phyloP scores from a whole-genome alignment of 2,113 vertebrate genomes.

The Synchiropus splendidus region DNA sequence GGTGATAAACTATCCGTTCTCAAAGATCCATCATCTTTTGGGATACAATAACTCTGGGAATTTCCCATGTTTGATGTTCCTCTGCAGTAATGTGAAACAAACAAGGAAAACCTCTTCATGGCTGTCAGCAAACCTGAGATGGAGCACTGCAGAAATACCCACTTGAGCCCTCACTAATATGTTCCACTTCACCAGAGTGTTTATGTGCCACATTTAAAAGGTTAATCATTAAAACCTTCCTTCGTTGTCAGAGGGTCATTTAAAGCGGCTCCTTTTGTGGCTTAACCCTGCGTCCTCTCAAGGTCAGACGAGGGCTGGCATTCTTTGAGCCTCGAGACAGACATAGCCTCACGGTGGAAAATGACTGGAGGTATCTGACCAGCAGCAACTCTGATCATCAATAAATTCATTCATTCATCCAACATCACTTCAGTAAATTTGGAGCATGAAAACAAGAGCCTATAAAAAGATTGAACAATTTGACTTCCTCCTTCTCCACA shows the following conservation, averaged over 20 bases:
- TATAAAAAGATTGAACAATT: too few species aligned
- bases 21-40: too few species aligned
- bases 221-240: constrained; percentile 41
- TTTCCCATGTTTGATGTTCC: constrained; percentile 44
- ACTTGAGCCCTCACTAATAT: constrained; percentile 7
- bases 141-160: constrained; percentile 18
- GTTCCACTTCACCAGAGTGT: constrained; percentile 6
- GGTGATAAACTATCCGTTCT: too few species aligned
- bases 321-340: constrained; percentile 1
- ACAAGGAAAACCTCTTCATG: constrained; percentile 19
- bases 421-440: neutral
- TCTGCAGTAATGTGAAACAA: constrained; percentile 26
- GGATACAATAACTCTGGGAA: constrained; percentile 18
- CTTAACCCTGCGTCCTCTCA: constrained; percentile 13
- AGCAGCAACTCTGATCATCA: constrained; percentile 1
- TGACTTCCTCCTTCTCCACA: too few species aligned
- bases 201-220: neutral
- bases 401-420: neutral
- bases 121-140: constrained; percentile 19
- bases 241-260: constrained; percentile 25
- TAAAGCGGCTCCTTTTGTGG: constrained; percentile 25
- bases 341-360: constrained; percentile 18
- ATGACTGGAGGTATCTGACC: constrained; percentile 13
- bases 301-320: constrained; percentile 8
- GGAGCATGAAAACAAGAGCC: too few species aligned